These are phyloP conservation scores for Griposia aprilina DNA, from an alignment of 2,888 invertebrate species.

Conservation along the genomic window DNA sequence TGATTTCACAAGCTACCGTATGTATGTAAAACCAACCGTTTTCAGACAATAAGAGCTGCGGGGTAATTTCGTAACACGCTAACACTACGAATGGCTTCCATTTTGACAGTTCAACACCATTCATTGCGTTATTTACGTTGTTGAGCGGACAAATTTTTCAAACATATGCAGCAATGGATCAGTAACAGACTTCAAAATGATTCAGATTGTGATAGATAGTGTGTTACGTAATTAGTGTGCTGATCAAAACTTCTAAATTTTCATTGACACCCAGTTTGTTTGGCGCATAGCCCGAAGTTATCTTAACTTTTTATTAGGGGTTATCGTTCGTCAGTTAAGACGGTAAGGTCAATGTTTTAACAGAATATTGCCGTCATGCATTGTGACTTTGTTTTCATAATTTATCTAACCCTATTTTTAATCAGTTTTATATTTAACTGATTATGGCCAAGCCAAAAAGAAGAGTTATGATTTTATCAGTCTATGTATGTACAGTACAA, in stretches of 20 bases:
- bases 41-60: neutral
- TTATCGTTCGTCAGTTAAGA: constrained; percentile 33
- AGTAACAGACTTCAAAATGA: no score
- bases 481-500: no score
- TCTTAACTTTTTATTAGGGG: constrained; percentile 41
- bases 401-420: constrained; percentile 16
- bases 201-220: no score
- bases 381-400: constrained; percentile 33
- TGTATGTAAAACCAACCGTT: neutral
- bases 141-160: no score
- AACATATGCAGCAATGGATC: no score
- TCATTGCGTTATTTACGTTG: no score
- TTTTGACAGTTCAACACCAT: no score
- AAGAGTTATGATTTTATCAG: no score
- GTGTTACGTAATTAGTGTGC: no score
- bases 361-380: constrained; percentile 23
- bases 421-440: constrained; percentile 11
- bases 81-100: no score
- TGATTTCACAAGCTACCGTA: neutral
- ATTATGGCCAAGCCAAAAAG: no score
- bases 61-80: no score
- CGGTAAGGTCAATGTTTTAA: constrained; percentile 33
- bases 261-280: neutral
- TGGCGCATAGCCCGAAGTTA: constrained; percentile 5
- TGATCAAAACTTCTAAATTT: neutral